A percentile compares a stretch with the other conserved stretches of the same genome.
Conservation (phyloP, 2,797 vertebrate species). For the Rhabdophis nuchalis region DNA sequence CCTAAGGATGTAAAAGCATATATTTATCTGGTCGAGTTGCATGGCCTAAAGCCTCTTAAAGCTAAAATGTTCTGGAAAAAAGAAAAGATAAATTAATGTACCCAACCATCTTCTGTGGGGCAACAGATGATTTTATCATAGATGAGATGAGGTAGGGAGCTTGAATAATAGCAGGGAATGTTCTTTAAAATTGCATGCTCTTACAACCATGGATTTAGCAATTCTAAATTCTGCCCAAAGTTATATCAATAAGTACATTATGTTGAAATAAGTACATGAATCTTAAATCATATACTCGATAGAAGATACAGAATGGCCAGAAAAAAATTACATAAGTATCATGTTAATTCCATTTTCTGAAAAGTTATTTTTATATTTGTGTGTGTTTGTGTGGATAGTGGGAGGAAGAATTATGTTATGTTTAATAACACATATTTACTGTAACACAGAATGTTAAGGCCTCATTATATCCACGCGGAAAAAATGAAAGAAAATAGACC, state of each 20-base stretch:
- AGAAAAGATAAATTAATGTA: conserved; percentile 60
- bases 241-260: conserved; percentile 18
- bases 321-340: conserved; percentile 7
- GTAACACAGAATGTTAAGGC: not conserved
- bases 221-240: conserved; percentile 50
- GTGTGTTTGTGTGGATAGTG: not conserved
- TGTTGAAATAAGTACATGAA: not conserved
- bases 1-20: conserved; percentile 51
- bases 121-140: conserved; percentile 48
- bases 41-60: conserved; percentile 63
- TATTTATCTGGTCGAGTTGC: conserved; percentile 52
- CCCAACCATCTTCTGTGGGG: conserved; percentile 56
- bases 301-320: not conserved
- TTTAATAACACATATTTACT: not conserved
- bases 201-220: conserved; percentile 43
- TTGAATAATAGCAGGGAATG: conserved; percentile 51
- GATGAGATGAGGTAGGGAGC: conserved; percentile 45
- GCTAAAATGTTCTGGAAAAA: conserved; percentile 50
- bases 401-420: not conserved
- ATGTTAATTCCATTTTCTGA: conserved; percentile 7
- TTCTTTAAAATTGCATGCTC: conserved; percentile 52
- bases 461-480: not conserved
- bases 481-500: not conserved
- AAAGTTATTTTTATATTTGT: not conserved
- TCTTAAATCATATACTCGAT: conserved; percentile 6